A percentile compares a stretch with the other conserved stretches of the same genome.
Conservation (phyloP, 2,888 invertebrate genomes). For the Ceraclea dissimilis region DNA sequence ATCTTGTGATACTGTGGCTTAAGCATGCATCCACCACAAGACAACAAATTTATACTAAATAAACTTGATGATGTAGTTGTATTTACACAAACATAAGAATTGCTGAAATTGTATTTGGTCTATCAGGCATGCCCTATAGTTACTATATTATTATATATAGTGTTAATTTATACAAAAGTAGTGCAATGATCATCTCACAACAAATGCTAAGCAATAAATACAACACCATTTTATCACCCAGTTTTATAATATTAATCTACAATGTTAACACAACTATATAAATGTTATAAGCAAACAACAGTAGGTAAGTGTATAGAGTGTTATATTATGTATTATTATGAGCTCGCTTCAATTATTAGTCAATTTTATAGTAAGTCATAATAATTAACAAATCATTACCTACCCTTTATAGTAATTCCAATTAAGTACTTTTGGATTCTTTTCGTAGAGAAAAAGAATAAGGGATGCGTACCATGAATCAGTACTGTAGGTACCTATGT, state of each 20-base stretch:
- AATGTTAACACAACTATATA: constrained; percentile 31
- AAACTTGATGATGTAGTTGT: no score
- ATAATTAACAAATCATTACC: background rate
- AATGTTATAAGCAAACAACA: no score
- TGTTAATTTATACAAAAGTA: background rate
- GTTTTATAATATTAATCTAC: background rate
- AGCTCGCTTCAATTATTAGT: no score
- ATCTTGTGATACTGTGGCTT: no score
- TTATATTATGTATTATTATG: background rate
- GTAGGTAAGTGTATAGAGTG: background rate
- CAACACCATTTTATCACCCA: background rate
- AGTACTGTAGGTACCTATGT: background rate
- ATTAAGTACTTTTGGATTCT: background rate
- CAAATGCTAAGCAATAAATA: constrained; percentile 40
- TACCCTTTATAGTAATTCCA: background rate
- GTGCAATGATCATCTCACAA: constrained; percentile 40
- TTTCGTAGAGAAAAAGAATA: background rate
- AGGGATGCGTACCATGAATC: background rate
- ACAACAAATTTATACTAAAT: no score
- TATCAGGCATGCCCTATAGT: background rate
- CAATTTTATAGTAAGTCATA: no score
- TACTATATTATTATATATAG: background rate
- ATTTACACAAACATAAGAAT: no score
- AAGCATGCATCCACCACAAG: no score
- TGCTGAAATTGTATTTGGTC: no score